Evolutionary conservation across 2,113 vertebrate species (phyloP).

Genomic region (Psettodes erumei): DNA sequence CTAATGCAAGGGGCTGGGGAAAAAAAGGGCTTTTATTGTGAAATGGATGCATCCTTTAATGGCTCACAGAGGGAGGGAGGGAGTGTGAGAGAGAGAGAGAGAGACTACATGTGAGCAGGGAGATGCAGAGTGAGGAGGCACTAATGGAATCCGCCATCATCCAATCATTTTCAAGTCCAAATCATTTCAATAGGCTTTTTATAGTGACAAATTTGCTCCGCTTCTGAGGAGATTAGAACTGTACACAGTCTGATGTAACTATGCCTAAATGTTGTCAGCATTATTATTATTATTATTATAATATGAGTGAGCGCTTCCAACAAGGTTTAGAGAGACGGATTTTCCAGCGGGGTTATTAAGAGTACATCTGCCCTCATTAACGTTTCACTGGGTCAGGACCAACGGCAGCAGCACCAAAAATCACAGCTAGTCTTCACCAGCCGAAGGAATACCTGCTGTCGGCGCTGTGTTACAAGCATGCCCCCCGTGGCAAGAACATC

Average conservation of each 20-base stretch:
- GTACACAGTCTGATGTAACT: conserved; percentile 55
- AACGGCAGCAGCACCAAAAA: conserved; percentile 8
- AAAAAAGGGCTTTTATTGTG: conserved; percentile 69
- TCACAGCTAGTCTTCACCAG: conserved; percentile 1
- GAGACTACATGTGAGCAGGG: conserved; percentile 16
- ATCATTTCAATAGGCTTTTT: conserved; percentile 68
- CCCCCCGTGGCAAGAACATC: background rate
- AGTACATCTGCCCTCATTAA: conserved; percentile 56
- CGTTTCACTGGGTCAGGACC: conserved; percentile 21
- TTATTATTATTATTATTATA: conserved; percentile 32
- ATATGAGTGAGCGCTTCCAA: conserved; percentile 31
- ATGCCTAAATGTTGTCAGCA: conserved; percentile 15
- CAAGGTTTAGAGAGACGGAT: conserved; percentile 38
- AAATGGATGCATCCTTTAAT: conserved; percentile 72
- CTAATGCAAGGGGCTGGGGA: conserved; percentile 61
- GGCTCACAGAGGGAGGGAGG: conserved; percentile 34
- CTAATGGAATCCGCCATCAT: conserved; percentile 74
- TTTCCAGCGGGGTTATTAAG: conserved; percentile 50
- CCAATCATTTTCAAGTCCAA: conserved; percentile 72
- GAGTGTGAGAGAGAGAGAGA: conserved; percentile 20
- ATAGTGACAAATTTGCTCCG: conserved; percentile 42
- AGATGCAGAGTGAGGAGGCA: conserved; percentile 29
- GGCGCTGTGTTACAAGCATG: background rate
- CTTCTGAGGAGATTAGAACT: conserved; percentile 60
- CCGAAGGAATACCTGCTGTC: conserved; percentile 17